Percentiles rank a stretch among this genome's conserved stretches.
Conservation (phyloP, 2,888 invertebrate species). For the Chymomyza procnemis region DNA sequence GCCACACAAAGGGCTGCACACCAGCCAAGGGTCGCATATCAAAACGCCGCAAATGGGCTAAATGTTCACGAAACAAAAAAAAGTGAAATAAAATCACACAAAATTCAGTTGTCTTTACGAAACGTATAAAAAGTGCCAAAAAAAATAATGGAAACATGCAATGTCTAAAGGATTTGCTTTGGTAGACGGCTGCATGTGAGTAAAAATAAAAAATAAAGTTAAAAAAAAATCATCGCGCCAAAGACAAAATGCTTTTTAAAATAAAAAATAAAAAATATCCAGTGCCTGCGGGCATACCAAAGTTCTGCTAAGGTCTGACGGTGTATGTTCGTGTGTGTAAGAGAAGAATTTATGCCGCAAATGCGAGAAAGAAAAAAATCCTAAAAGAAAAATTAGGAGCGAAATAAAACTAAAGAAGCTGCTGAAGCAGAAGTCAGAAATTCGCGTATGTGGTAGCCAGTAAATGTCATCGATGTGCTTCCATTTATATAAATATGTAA, state of each 20-base stretch:
- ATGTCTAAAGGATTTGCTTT: conserved; percentile 67
- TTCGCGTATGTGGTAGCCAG: conserved; percentile 48
- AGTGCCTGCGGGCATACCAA: conserved; percentile 26
- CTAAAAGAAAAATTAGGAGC: conserved; percentile 31
- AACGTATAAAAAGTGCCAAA: conserved; percentile 35
- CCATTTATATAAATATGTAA: background rate
- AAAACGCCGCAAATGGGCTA: conserved; percentile 72
- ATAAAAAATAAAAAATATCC: conserved; percentile 33
- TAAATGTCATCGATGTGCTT: conserved; percentile 24
- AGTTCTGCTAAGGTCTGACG: conserved; percentile 45
- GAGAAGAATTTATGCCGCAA: conserved; percentile 63
- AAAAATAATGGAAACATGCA: conserved; percentile 61
- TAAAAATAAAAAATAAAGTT: background rate
- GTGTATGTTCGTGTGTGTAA: conserved; percentile 34
- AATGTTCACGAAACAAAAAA: conserved; percentile 17
- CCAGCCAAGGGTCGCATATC: conserved; percentile 65
- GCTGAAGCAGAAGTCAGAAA: background rate
- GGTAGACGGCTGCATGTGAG: background rate
- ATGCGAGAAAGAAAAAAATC: conserved; percentile 40
- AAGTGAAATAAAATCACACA: conserved; percentile 57
- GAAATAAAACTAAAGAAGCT: conserved; percentile 39
- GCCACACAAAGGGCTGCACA: conserved; percentile 52
- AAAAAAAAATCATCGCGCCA: background rate
- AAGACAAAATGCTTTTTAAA: background rate
- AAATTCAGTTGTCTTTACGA: conserved; percentile 15